Percentiles rank a stretch among this genome's conserved stretches.
These are phyloP conservation scores for Nothobranchius kuhntae DNA, from an alignment of 2,113 vertebrate genomes.

Conservation along the genomic window DNA sequence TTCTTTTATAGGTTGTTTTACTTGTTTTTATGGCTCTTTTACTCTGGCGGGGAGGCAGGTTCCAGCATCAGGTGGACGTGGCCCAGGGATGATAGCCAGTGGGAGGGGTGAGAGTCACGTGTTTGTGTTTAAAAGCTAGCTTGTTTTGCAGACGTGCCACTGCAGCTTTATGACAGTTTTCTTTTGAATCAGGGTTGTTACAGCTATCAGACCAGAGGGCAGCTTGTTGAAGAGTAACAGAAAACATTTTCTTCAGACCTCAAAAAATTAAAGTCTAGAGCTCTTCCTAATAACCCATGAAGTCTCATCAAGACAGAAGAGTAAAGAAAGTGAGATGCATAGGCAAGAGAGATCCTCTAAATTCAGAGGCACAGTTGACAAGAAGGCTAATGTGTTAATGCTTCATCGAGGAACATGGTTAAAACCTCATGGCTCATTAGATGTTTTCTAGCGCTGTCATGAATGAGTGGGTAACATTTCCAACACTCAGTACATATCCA, in stretches of 20 bases:
- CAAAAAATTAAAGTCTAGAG: not conserved
- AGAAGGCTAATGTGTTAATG: slow-evolving; percentile 23
- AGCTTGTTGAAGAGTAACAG: not conserved
- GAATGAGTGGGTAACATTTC: slow-evolving; percentile 46
- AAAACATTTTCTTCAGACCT: not conserved
- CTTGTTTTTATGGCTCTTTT: too few species aligned
- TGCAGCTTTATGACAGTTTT: not conserved
- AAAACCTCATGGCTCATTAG: slow-evolving; percentile 39
- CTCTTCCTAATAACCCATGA: not conserved
- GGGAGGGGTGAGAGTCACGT: too few species aligned
- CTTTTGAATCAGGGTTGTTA: not conserved
- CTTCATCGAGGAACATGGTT: slow-evolving; percentile 15
- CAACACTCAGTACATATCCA: slow-evolving; percentile 36
- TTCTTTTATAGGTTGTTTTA: too few species aligned
- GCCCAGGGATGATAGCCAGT: too few species aligned
- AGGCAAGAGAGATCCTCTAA: slow-evolving; percentile 8
- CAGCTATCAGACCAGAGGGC: not conserved
- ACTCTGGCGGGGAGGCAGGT: too few species aligned
- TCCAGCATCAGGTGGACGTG: too few species aligned
- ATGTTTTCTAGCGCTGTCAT: slow-evolving; percentile 37
- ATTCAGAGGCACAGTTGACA: slow-evolving; percentile 20
- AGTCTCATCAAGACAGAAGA: not conserved
- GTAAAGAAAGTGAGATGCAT: not conserved
- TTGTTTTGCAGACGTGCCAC: too few species aligned
- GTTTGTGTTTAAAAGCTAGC: too few species aligned